A percentile compares a stretch with the other conserved stretches of the same genome.
phyloP scores from a whole-genome alignment of 1,140 invertebrate species.

The Chironomus striatipennis region DNA sequence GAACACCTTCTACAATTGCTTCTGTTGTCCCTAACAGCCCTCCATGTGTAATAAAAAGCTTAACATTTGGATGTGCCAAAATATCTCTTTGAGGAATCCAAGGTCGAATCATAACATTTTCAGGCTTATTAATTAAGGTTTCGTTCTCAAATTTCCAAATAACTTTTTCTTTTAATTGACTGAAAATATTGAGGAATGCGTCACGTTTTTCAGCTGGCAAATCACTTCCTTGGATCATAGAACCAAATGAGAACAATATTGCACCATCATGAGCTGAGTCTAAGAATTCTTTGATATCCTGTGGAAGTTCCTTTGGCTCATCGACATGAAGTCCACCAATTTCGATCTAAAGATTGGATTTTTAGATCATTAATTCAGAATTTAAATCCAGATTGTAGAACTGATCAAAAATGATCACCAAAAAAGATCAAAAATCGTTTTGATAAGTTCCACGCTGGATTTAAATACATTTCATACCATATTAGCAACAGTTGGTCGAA shows the following conservation, averaged over 20 bases:
- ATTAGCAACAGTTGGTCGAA: neutral
- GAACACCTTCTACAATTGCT: conserved; percentile 59
- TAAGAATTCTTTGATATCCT: conserved; percentile 47
- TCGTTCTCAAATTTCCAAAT: conserved; percentile 58
- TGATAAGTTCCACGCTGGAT: no score
- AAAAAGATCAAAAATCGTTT: no score
- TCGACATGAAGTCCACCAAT: conserved; percentile 21
- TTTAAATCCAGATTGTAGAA: no score
- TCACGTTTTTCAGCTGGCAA: conserved; percentile 42
- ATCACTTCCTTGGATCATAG: conserved; percentile 48
- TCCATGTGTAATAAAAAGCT: conserved; percentile 61
- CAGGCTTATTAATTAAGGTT: conserved; percentile 39
- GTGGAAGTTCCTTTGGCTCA: neutral
- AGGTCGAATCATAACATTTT: conserved; percentile 48
- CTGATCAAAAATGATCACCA: no score
- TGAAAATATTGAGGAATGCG: conserved; percentile 47
- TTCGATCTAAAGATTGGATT: neutral
- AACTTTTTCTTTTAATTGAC: conserved; percentile 46
- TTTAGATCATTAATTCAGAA: no score
- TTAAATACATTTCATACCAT: neutral
- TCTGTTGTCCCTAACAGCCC: conserved; percentile 63
- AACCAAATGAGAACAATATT: conserved; percentile 61
- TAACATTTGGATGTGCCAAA: conserved; percentile 57
- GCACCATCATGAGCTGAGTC: conserved; percentile 50
- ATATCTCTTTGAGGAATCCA: conserved; percentile 60